These are phyloP conservation scores for Seladonia tumulorum DNA, from an alignment of 2,888 invertebrate genomes.

Conservation along the genomic window DNA sequence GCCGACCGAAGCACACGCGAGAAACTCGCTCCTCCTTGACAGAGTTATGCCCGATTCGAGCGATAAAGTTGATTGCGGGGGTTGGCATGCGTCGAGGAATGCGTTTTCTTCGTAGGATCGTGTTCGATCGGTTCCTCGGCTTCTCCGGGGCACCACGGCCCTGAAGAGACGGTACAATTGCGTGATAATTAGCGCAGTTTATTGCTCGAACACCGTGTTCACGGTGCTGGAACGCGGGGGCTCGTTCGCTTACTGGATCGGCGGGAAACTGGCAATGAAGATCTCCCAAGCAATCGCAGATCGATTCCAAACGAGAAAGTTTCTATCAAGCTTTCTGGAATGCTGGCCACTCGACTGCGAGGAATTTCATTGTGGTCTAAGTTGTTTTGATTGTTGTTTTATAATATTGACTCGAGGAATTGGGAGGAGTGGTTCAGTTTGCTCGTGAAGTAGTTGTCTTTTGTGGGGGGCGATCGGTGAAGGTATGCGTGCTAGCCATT, in stretches of 20 bases:
- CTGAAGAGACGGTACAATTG: neutral
- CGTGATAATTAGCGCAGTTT: slow-evolving; percentile 19
- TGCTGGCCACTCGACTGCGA: neutral
- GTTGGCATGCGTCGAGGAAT: neutral
- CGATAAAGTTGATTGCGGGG: slow-evolving; percentile 30
- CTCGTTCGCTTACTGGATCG: neutral
- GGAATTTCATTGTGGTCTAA: neutral
- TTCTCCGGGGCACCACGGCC: neutral
- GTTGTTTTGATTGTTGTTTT: neutral
- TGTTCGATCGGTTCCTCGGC: neutral
- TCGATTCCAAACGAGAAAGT: neutral
- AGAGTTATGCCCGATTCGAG: slow-evolving; percentile 29
- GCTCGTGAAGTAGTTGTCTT: neutral
- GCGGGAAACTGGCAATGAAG: neutral
- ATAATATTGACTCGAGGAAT: neutral
- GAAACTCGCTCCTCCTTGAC: slow-evolving; percentile 5
- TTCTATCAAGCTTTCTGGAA: slow-evolving; percentile 7
- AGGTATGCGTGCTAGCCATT: neutral
- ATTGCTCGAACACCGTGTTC: neutral
- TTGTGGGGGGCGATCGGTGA: neutral
- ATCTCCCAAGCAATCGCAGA: neutral
- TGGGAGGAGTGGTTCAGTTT: neutral
- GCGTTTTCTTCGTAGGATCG: neutral
- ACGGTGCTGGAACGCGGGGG: neutral
- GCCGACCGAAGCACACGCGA: slow-evolving; percentile 20